A percentile compares a stretch with the other conserved stretches of the same genome.
These are phyloP conservation scores for Gandaritis pyraliata DNA, from an alignment of 2,888 invertebrate genomes.

Conservation along the genomic window DNA sequence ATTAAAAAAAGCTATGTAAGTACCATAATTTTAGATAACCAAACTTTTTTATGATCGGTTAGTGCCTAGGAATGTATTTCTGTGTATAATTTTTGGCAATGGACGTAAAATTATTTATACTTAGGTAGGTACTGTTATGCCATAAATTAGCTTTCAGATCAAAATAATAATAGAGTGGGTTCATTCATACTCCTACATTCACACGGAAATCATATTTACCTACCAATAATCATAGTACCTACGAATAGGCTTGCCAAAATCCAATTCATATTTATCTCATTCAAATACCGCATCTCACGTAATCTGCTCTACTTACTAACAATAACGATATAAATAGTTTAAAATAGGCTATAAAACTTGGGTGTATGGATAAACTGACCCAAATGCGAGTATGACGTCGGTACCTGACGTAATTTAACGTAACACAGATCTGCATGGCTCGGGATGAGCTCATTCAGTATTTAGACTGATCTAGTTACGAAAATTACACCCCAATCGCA, in stretches of 20 bases:
- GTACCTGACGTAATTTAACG: conserved; percentile 68
- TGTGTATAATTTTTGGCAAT: not conserved
- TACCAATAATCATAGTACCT: too few species aligned
- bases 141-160: not conserved
- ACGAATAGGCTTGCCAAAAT: conserved; percentile 38
- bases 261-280: conserved; percentile 35
- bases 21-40: too few species aligned
- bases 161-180: conserved; percentile 8
- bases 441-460: conserved; percentile 58
- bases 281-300: conserved; percentile 45
- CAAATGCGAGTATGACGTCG: conserved; percentile 73
- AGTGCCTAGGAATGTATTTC: not conserved
- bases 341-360: conserved; percentile 73
- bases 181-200: conserved; percentile 19
- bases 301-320: conserved; percentile 58
- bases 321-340: conserved; percentile 64
- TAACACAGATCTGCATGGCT: conserved; percentile 51
- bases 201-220: conserved; percentile 7
- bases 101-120: not conserved
- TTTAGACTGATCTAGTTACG: conserved; percentile 60
- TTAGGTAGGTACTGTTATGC: too few species aligned
- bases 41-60: too few species aligned
- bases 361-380: conserved; percentile 74
- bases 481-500: conserved; percentile 36
- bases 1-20: not conserved